phyloP scores from a whole-genome alignment of 2,888 invertebrate species.

The Busseola fusca region DNA sequence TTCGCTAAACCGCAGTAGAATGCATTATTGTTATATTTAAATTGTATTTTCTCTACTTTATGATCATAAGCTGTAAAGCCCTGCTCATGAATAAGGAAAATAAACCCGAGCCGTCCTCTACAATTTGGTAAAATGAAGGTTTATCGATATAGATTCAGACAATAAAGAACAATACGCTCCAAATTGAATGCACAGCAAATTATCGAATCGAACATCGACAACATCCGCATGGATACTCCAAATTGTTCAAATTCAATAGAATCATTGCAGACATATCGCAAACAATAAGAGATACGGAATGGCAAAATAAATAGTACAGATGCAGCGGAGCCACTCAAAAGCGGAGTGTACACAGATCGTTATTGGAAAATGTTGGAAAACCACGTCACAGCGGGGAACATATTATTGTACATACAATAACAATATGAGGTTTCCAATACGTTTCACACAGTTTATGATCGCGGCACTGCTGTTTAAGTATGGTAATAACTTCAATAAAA shows the following conservation, averaged over 20 bases:
- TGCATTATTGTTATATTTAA: conserved; percentile 28
- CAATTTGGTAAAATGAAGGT: conserved; percentile 24
- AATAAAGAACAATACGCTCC: conserved; percentile 48
- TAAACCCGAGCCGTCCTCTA: conserved; percentile 4
- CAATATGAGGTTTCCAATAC: conserved; percentile 53
- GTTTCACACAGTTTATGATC: conserved; percentile 45
- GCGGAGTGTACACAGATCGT: conserved; percentile 54
- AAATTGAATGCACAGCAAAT: conserved; percentile 51
- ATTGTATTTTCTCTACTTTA: conserved; percentile 31
- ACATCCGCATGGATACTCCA: conserved; percentile 43
- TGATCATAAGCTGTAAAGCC: conserved; percentile 27
- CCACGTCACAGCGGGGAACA: conserved; percentile 48
- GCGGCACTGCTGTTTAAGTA: conserved; percentile 42
- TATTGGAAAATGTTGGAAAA: conserved; percentile 59
- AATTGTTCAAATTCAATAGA: conserved; percentile 51
- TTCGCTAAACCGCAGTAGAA: conserved; percentile 15
- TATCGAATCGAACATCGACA: conserved; percentile 48
- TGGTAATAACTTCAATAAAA: conserved; percentile 58
- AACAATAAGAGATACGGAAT: conserved; percentile 57
- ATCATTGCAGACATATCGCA: conserved; percentile 54
- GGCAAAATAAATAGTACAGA: conserved; percentile 61
- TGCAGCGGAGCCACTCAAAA: conserved; percentile 59
- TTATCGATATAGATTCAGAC: conserved; percentile 26
- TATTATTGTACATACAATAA: conserved; percentile 46
- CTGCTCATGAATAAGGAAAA: conserved; percentile 37